Conservation (phyloP, 2,797 vertebrate species). For the Coendou prehensilis region DNA sequence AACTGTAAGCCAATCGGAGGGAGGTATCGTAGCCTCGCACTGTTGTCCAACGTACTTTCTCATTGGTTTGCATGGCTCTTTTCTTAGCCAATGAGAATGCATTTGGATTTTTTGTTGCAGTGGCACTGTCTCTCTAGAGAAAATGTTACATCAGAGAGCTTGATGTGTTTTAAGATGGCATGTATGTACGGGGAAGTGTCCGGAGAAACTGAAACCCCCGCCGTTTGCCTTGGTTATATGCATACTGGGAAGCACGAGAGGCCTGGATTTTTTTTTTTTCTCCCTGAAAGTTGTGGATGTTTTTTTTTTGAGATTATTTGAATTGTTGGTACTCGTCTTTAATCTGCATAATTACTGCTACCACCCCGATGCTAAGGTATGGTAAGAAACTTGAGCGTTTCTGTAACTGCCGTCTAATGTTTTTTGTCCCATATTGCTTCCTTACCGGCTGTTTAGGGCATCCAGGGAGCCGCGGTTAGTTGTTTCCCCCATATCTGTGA, state of each 20-base stretch:
- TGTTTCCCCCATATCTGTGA: background rate
- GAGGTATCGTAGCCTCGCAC: rapidly evolving
- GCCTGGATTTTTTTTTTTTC: background rate
- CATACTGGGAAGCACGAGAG: background rate
- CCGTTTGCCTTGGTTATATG: background rate
- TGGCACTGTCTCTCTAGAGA: background rate
- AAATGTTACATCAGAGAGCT: background rate
- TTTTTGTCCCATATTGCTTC: background rate
- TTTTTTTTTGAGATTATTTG: background rate
- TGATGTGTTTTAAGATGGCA: background rate
- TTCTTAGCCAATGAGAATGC: conserved; percentile 13
- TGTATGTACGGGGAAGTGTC: background rate
- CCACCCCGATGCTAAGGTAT: background rate
- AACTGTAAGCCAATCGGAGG: no score
- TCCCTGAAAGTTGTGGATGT: background rate
- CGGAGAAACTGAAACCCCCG: background rate
- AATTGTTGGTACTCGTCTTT: background rate
- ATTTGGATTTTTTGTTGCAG: background rate
- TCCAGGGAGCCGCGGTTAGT: rapidly evolving
- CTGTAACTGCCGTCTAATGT: background rate
- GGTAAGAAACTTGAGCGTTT: background rate
- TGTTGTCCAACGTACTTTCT: background rate
- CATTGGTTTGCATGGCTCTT: background rate
- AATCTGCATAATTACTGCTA: background rate
- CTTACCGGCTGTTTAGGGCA: background rate